phyloP scores from a whole-genome alignment of 1,140 invertebrate genomes.

The Probaryconus sp. region DNA sequence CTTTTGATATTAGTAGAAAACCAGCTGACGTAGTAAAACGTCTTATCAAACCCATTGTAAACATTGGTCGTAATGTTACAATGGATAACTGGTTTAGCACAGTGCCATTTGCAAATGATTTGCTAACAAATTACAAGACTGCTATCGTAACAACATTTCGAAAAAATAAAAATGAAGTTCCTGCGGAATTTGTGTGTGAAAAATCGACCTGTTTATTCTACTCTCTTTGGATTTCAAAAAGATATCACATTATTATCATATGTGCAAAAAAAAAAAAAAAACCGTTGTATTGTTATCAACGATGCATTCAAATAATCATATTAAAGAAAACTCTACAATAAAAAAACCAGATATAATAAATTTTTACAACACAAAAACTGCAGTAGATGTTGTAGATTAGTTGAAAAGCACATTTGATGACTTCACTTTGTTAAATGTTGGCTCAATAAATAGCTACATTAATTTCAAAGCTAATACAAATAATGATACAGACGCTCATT shows the following conservation, averaged over 20 bases:
- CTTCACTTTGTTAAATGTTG: conserved; percentile 15
- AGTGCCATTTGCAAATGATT: conserved; percentile 4
- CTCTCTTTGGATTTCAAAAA: conserved; percentile 10
- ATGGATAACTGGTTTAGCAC: conserved; percentile 22
- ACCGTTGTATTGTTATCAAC: conserved; percentile 9
- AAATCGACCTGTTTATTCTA: conserved; percentile 5
- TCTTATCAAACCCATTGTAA: conserved; percentile 3
- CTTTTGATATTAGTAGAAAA: too few species aligned
- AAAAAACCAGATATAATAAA: conserved; percentile 16
- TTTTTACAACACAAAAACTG: conserved; percentile 14
- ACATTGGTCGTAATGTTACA: not conserved
- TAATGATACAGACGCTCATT: not conserved
- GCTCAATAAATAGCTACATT: conserved; percentile 5
- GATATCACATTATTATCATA: conserved; percentile 10
- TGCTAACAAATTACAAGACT: conserved; percentile 8
- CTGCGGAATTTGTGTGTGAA: conserved; percentile 1
- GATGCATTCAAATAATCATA: conserved; percentile 6
- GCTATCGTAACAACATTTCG: conserved; percentile 13
- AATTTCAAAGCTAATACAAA: conserved; percentile 6
- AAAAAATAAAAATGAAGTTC: conserved; percentile 16
- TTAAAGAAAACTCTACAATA: not conserved
- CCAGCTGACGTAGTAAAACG: too few species aligned
- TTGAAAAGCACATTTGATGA: conserved; percentile 2
- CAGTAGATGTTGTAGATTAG: conserved; percentile 10
- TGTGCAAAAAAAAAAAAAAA: conserved; percentile 8